Percentiles rank a stretch among this genome's conserved stretches.
These are phyloP conservation scores for Oncorhynchus tshawytscha DNA, from an alignment of 2,113 vertebrate species.

Conservation along the genomic window DNA sequence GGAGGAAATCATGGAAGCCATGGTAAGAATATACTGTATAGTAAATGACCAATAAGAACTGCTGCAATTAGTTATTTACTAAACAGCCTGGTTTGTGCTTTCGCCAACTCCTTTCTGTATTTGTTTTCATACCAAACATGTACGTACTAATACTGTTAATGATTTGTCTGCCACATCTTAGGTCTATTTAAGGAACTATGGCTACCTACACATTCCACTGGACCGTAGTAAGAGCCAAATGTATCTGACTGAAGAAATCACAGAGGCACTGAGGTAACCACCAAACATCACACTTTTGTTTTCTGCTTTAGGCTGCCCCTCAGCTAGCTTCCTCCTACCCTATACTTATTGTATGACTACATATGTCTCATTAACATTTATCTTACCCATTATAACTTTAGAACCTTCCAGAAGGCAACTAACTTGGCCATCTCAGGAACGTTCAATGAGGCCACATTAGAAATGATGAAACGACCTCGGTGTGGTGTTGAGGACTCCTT, in stretches of 20 bases:
- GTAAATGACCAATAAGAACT: background rate
- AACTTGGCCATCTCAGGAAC: slow-evolving; percentile 70
- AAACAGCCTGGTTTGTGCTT: background rate
- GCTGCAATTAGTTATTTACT: background rate
- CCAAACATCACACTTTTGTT: background rate
- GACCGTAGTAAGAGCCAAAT: slow-evolving; percentile 48
- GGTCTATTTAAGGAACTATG: slow-evolving; percentile 75
- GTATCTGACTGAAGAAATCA: slow-evolving; percentile 63
- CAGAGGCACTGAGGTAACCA: slow-evolving; percentile 72
- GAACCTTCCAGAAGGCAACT: slow-evolving; percentile 74
- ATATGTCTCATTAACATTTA: background rate
- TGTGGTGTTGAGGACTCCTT: slow-evolving; percentile 82
- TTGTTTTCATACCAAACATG: too few species aligned
- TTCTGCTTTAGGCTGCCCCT: background rate
- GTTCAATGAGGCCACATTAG: slow-evolving; percentile 69
- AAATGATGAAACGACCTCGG: slow-evolving; percentile 78
- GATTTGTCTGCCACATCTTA: slow-evolving; percentile 19
- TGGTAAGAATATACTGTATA: slow-evolving; percentile 53
- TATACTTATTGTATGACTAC: background rate
- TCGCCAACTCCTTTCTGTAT: too few species aligned
- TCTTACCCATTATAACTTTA: slow-evolving; percentile 20
- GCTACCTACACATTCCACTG: slow-evolving; percentile 78
- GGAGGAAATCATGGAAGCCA: slow-evolving; percentile 42
- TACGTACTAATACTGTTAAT: background rate
- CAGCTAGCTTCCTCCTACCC: background rate